Evolutionary conservation across 2,888 invertebrate species (phyloP), one percentile per base, ranked within the genome.

Genomic region (Conchocele bisecta): DNA sequence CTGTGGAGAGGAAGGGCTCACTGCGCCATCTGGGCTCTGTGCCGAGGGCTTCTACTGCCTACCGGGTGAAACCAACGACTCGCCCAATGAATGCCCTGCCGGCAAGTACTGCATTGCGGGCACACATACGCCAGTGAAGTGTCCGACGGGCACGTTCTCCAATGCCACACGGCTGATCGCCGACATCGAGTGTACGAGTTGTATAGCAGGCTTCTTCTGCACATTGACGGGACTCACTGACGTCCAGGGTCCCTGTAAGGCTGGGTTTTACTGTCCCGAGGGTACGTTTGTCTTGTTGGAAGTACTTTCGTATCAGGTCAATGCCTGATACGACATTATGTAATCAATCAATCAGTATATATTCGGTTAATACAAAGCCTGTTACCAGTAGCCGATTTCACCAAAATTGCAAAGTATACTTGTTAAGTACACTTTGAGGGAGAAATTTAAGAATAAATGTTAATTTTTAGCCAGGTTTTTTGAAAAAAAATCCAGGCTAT

Each of bases 211-310:
- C 1, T 88, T 70, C 60, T 89, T 87, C 74, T 90, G 90, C 67
- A 84, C 86, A 50, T 80, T 76, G 28, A 84, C 81, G 2, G 89
- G 89, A 9, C 81, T 90, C 13, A 86, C 87, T 2, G 76, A 72
- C 1, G 89, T 86, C 15, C 84, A 90, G 58, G 89, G 86, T 4
- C 80, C 76, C 9, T 90, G 89, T 76, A 84, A 85, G 31, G 84
- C 84, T 51, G 90, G 90, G 1, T 90, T 86, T 70, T 90, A 90
- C 80, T 90, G 90, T 63, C 89, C 89, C 5, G 75, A 83, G 75
- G 88, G 89, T 77, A 60, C 20, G 37, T 29, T 6, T n/a, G n/a
- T n/a, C n/a, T n/a, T n/a, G n/a, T n/a, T n/a, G n/a, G n/a, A n/a
- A n/a, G n/a, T n/a, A n/a, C n/a, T n/a, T n/a, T n/a, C n/a, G n/a